These are phyloP conservation scores for Sciaenops ocellatus DNA, from an alignment of 2,797 vertebrate species.

Conservation along the genomic window DNA sequence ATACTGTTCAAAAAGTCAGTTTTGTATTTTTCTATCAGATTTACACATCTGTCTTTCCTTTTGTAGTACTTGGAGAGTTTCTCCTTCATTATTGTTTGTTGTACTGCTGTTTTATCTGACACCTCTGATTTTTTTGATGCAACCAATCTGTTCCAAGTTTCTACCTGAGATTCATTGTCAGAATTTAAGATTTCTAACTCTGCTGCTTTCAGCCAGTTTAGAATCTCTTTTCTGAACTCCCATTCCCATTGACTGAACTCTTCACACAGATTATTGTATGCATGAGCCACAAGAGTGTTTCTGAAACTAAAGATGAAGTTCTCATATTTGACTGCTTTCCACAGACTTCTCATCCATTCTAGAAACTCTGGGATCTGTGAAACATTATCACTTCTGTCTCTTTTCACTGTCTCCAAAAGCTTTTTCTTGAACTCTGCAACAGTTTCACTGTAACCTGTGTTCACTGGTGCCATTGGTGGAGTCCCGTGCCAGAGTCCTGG, in stretches of 20 bases:
- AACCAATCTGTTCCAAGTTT: background rate
- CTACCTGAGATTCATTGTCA: background rate
- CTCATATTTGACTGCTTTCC: constrained; percentile 79
- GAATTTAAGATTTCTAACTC: constrained; percentile 63
- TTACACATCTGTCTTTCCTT: constrained; percentile 36
- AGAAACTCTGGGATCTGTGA: constrained; percentile 80
- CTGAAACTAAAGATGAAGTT: constrained; percentile 83
- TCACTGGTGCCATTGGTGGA: constrained; percentile 87
- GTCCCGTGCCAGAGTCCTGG: constrained; percentile 86
- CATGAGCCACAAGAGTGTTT: constrained; percentile 79
- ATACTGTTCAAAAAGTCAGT: constrained; percentile 57
- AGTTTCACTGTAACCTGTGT: constrained; percentile 82
- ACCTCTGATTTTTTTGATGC: background rate
- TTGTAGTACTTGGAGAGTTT: constrained; percentile 63
- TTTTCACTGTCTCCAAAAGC: constrained; percentile 73
- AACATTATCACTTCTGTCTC: constrained; percentile 20
- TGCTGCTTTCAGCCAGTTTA: constrained; percentile 42
- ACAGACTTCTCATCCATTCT: constrained; percentile 80
- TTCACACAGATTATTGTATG: constrained; percentile 71
- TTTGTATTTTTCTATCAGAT: constrained; percentile 75
- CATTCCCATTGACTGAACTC: constrained; percentile 76
- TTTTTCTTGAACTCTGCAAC: constrained; percentile 80
- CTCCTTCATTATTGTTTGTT: constrained; percentile 1
- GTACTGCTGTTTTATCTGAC: rapidly evolving
- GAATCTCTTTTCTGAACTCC: constrained; percentile 69